phyloP scores from a whole-genome alignment of 2,888 invertebrate genomes.

The Nasonia oneida region DNA sequence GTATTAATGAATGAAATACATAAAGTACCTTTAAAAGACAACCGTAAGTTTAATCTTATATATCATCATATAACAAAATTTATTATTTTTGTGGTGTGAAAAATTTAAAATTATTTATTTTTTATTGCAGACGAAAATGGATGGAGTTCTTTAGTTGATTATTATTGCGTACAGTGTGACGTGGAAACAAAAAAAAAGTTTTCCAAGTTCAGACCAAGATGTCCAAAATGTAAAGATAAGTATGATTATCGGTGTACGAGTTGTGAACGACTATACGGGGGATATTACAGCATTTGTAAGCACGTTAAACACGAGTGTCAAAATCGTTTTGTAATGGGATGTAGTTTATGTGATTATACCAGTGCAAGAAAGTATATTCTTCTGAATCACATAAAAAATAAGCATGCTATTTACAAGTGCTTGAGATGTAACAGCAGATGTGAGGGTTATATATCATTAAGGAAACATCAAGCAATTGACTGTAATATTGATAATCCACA shows the following conservation, averaged over 20 bases:
- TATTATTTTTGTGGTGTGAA: neutral
- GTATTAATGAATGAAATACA: neutral
- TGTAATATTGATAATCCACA: neutral
- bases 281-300: neutral
- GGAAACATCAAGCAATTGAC: neutral
- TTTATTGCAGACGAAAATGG: neutral
- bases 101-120: neutral
- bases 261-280: slow-evolving; percentile 22
- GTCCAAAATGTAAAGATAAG: slow-evolving; percentile 15
- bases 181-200: neutral
- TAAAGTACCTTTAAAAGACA: neutral
- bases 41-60: neutral
- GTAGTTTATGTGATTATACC: slow-evolving; percentile 5
- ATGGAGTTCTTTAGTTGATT: slow-evolving; percentile 11
- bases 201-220: slow-evolving; percentile 13
- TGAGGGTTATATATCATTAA: neutral
- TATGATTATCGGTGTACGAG: slow-evolving; percentile 11
- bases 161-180: slow-evolving; percentile 30
- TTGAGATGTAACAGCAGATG: neutral
- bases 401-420: slow-evolving; percentile 37
- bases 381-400: slow-evolving; percentile 15
- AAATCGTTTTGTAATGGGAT: neutral
- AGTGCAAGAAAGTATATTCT: neutral
- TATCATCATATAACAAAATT: neutral
- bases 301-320: neutral